These are phyloP conservation scores for Oncorhynchus gorbuscha DNA, from an alignment of 2,113 vertebrate species.

Conservation along the genomic window DNA sequence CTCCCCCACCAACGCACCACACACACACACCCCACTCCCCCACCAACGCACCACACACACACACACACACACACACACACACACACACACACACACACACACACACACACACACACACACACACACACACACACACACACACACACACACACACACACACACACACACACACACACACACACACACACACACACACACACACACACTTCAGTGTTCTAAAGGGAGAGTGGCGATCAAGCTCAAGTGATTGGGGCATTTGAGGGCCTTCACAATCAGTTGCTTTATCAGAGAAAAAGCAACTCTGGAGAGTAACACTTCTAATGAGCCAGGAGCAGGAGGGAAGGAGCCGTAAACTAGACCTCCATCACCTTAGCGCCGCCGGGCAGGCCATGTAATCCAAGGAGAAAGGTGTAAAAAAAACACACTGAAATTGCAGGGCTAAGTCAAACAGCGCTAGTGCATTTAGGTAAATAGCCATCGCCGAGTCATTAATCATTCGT, in stretches of 20 bases:
- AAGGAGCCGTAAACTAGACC: neutral
- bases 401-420: conserved; percentile 24
- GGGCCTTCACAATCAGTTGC: conserved; percentile 30
- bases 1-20: neutral
- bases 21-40: no score
- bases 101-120: neutral
- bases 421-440: conserved; percentile 1
- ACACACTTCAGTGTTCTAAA: neutral
- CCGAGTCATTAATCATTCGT: conserved; percentile 27
- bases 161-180: no score
- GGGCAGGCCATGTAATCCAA: conserved; percentile 24
- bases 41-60: neutral
- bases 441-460: conserved; percentile 14
- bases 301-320: conserved; percentile 18
- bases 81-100: neutral
- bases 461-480: conserved; percentile 19
- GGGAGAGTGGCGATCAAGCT: neutral
- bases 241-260: conserved; percentile 46
- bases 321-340: conserved; percentile 17
- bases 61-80: neutral
- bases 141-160: neutral
- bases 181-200: neutral
- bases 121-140: no score
- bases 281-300: neutral
- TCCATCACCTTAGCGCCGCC: neutral